Evolutionary conservation across 2,797 vertebrate genomes (phyloP).

Genomic region (Prunella strophiata): DNA sequence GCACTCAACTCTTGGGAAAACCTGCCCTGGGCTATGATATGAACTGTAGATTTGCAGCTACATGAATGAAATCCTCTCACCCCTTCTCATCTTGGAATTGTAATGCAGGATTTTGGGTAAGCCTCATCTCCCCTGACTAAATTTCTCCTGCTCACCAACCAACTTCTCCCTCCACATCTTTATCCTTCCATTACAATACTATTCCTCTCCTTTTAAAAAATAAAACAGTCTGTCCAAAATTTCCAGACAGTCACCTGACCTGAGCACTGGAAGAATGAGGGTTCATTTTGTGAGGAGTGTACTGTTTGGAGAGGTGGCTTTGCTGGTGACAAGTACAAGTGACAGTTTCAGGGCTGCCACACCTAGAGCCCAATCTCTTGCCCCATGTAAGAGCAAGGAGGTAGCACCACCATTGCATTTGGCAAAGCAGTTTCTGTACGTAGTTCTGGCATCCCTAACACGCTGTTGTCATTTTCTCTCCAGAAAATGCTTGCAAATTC

Average conservation of each 20-base stretch:
- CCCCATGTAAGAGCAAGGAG: background rate
- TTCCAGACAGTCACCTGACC: fast-evolving
- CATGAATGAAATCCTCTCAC: background rate
- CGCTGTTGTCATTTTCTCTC: background rate
- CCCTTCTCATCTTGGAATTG: background rate
- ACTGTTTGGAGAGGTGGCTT: background rate
- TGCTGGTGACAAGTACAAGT: background rate
- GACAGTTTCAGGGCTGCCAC: background rate
- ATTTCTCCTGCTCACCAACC: background rate
- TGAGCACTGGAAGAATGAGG: fast-evolving
- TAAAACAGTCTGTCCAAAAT: background rate
- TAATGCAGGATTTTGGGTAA: background rate
- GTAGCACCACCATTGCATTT: background rate
- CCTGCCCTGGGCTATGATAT: fast-evolving
- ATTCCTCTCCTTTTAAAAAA: background rate
- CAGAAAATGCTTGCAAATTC: background rate
- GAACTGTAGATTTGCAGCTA: background rate
- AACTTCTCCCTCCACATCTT: background rate
- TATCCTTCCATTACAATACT: background rate
- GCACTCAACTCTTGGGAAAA: background rate
- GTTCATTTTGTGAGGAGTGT: background rate
- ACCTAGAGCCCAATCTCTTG: background rate
- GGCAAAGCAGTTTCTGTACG: fast-evolving
- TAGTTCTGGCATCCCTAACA: background rate
- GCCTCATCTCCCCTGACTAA: background rate